Base-by-base conservation (phyloP, 2,888 invertebrate species). In the Scelioninae gen. 1 region DNA sequence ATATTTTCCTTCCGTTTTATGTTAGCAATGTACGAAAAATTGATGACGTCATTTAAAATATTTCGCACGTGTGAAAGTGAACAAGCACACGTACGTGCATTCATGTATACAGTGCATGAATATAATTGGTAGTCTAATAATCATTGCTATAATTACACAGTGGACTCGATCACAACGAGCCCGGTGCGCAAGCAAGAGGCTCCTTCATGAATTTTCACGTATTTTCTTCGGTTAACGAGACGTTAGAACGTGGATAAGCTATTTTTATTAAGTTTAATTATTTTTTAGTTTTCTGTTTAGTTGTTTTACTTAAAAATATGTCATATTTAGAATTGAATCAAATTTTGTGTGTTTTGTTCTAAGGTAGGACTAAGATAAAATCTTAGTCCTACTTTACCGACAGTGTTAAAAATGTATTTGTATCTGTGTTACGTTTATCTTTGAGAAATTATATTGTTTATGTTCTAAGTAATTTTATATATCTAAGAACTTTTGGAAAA, bases 21-120 rank as follows among this genome's bases (percentile, higher is more conserved):
- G 86, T 88, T 88, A 88, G 88, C 88, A 88, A 90, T 88, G 88
- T 90, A 90, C 84, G 90, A 90, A 89, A 75, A 90, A 87, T 88
- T 87, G 81, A 83, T 86, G 86, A 87, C 86, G 72, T 88, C 87
- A 86, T 88, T 88, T 89, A 88, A 89, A 89, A 88, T 89, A 55
- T 34, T 34, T 55, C 34, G 34, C 75, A 82, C 85, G 84, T 79
- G 85, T 84, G 80, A 79, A 84, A 84, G 79, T 74, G 65, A 82
- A 84, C 76, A 81, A 82, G 85, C 75, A 85, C 85, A 75, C 84
- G 82, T 84, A 74, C 79, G 75, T 85, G 81, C 80, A 82, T 38
- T 58, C 65, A 53, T 69, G 80, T 68, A 71, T 85, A 78, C 84
- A 82, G 83, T 84, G 83, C 83, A 83, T 85, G 86, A 83, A 82